These are phyloP conservation scores for Poecilia wingei DNA, from an alignment of 2,797 vertebrate genomes.

Conservation along the genomic window DNA sequence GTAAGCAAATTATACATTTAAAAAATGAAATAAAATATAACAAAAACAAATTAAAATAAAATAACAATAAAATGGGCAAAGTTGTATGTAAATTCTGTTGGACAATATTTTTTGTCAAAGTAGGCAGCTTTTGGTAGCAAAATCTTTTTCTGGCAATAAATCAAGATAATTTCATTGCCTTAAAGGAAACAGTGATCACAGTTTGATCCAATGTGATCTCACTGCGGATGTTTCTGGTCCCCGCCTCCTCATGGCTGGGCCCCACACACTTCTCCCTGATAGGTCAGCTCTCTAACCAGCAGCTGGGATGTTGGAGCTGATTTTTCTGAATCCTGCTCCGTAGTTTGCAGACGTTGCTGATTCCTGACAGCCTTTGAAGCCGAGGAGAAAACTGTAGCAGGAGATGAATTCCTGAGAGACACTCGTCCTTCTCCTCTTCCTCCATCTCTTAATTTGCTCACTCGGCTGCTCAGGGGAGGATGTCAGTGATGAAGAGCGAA, in stretches of 20 bases:
- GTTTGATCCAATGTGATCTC: background rate
- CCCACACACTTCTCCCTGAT: background rate
- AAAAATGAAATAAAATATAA: background rate
- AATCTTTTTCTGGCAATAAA: background rate
- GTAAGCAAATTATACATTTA: background rate
- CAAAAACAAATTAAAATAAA: background rate
- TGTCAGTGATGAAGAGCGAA: constrained; percentile 60
- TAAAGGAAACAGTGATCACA: background rate
- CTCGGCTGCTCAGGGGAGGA: constrained; percentile 41
- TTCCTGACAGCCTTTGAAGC: constrained; percentile 40
- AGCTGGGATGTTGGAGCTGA: background rate
- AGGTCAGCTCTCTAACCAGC: background rate
- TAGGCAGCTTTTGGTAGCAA: background rate
- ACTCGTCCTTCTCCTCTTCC: constrained; percentile 29
- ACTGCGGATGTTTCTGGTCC: too few species aligned
- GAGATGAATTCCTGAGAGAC: constrained; percentile 55
- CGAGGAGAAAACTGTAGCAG: constrained; percentile 23
- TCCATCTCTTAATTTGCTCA: constrained; percentile 30
- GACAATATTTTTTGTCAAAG: background rate
- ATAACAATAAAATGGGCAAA: background rate
- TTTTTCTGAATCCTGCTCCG: constrained; percentile 20
- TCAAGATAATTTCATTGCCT: background rate
- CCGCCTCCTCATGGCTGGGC: background rate
- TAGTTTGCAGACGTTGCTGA: constrained; percentile 43
- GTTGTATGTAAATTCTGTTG: too few species aligned